phyloP scores from a whole-genome alignment of 2,797 vertebrate species.

The Bovichtus diacanthus region DNA sequence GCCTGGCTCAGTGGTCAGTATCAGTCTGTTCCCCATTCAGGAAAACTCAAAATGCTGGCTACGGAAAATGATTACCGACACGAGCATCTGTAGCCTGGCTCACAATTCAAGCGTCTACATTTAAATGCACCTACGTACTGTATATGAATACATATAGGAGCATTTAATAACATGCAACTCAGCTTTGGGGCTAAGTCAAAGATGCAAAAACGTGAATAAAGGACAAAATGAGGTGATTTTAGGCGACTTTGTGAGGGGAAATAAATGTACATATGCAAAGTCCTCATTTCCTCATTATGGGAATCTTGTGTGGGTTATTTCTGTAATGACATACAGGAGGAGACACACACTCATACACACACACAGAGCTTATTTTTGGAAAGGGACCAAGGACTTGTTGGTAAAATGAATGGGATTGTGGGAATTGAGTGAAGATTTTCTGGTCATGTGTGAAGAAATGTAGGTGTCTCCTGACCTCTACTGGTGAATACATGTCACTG shows the following conservation, averaged over 20 bases:
- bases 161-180: not conserved
- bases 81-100: not conserved
- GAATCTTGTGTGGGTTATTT: conserved; percentile 42
- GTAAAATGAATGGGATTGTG: conserved; percentile 34
- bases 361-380: conserved; percentile 8
- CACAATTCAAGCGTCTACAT: not conserved
- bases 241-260: too few species aligned
- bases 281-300: conserved; percentile 7
- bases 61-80: not conserved
- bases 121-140: not conserved
- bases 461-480: conserved; percentile 58
- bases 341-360: conserved; percentile 20
- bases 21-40: not conserved
- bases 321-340: conserved; percentile 15
- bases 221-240: not conserved
- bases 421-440: conserved; percentile 41
- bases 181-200: not conserved
- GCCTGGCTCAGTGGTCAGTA: conserved; percentile 92
- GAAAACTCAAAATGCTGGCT: too few species aligned
- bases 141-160: not conserved
- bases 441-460: not conserved
- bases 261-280: not conserved
- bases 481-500: conserved; percentile 33
- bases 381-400: conserved; percentile 12
- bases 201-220: not conserved